Evolutionary conservation across 2,113 vertebrate genomes (phyloP), one percentile per base, ranked within the genome.

Genomic region (Syrrhaptes paradoxus): DNA sequence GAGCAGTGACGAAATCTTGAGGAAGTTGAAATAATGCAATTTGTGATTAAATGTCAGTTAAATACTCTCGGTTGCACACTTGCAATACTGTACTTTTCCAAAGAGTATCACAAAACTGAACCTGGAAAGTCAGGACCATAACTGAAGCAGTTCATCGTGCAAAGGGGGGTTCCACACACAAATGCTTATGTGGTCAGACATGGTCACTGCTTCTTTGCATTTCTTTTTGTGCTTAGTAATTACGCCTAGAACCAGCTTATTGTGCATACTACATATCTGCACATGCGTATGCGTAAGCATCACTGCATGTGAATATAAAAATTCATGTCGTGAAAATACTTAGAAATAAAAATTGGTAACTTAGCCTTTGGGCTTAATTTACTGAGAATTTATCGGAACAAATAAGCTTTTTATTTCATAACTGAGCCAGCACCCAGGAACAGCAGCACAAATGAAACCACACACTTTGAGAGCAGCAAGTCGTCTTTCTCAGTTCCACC

Each of bases 141-240:
- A 4, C 2, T 4, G 25, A 49, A 63, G 62, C n/a, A 25, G 5
- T 7, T 17, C 7, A 9, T 59, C 0, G 0, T 34, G 29, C 34
- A n/a, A 26, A 6, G 7, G 34, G 21, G 22, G 7, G 13, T 51
- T 72, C 29, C 22, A 3, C 0, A 1, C 34, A 31, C 5, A 10
- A 13, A 22, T 2, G 9, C 16, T 32, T 54, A 31, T 4, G 3
- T 43, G 81, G 10, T 51, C 58, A 55, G 32, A 38, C 4, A 9
- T 1, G 0, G 21, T 80, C 70, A 24, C 26, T 34, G 9, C 31
- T 82, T 26, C 48, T 70, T 36, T 48, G 14, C 7, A 7, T 75
- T 93, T 73, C 21, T 52, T 73, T 61, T 48, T 78, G 21, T 34
- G 62, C 57, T 82, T 46, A 36, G 13, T 34, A 52, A 31, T 20